phyloP scores from a whole-genome alignment of 1,140 invertebrate species.

The Drosophila watanabei region DNA sequence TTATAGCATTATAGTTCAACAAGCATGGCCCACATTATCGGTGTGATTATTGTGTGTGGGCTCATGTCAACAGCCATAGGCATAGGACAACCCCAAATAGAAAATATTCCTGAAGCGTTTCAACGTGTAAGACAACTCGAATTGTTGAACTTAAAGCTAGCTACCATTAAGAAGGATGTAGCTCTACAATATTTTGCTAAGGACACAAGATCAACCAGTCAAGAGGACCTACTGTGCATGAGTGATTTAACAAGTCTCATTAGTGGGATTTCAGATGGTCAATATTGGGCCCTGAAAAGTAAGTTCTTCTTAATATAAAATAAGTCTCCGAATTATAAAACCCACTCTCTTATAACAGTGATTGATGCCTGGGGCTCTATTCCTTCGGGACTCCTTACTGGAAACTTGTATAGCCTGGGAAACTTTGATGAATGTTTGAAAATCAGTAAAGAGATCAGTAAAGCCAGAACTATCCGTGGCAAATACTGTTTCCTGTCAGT shows the following conservation, averaged over 20 bases:
- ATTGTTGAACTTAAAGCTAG: background rate
- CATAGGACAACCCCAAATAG: background rate
- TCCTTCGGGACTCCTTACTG: background rate
- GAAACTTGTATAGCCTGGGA: background rate
- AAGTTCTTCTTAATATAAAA: background rate
- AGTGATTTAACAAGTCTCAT: too few species aligned
- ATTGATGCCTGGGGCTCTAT: background rate
- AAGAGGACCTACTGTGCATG: too few species aligned
- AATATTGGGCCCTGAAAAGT: background rate
- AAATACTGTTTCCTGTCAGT: too few species aligned
- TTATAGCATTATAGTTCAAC: background rate
- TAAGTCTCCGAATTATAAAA: background rate
- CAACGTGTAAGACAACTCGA: background rate
- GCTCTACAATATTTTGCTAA: too few species aligned
- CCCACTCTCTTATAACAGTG: too few species aligned
- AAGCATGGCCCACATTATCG: background rate
- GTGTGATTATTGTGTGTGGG: background rate
- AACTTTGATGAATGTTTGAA: too few species aligned
- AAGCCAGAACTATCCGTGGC: too few species aligned
- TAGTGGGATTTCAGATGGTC: background rate
- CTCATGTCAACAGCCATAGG: background rate
- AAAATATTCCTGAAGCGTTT: background rate
- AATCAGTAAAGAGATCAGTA: too few species aligned
- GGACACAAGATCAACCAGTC: too few species aligned
- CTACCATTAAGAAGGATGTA: background rate